Percentiles rank a stretch among this genome's conserved stretches.
Conservation (phyloP, 2,113 vertebrate genomes). For the Chloebia gouldiae region DNA sequence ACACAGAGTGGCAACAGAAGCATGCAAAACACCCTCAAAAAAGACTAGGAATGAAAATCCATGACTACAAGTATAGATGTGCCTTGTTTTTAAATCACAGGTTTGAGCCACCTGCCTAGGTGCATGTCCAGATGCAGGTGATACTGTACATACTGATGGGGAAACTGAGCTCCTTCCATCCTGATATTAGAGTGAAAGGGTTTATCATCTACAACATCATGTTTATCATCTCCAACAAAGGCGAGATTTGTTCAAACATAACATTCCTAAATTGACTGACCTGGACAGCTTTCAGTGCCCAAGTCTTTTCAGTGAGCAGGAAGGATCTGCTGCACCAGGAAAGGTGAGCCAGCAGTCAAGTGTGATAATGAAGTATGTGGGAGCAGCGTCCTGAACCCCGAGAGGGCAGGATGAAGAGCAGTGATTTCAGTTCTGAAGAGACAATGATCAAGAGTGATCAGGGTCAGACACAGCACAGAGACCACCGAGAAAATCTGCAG, state of each 20-base stretch:
- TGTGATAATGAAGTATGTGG: neutral
- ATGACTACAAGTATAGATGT: accelerated
- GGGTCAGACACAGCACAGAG: neutral
- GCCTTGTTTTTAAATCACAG: neutral
- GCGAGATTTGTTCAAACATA: neutral
- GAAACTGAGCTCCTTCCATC: neutral
- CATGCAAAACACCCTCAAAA: neutral
- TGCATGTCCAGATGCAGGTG: neutral
- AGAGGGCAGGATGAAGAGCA: neutral
- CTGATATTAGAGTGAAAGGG: neutral
- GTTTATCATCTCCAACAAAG: neutral
- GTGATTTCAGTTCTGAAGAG: neutral
- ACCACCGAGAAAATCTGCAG: neutral
- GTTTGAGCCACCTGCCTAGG: neutral
- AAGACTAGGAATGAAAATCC: neutral
- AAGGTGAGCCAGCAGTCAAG: neutral
- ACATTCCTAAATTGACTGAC: neutral
- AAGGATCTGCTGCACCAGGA: neutral
- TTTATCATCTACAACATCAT: too few relatives aligned
- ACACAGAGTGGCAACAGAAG: neutral
- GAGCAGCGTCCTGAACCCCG: neutral
- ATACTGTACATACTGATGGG: neutral
- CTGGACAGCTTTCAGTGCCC: neutral
- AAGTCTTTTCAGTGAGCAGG: neutral
- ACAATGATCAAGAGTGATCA: neutral